A percentile compares a stretch with the other conserved stretches of the same genome.
phyloP scores from a whole-genome alignment of 2,113 vertebrate species.

The Haliaeetus leucogaster region DNA sequence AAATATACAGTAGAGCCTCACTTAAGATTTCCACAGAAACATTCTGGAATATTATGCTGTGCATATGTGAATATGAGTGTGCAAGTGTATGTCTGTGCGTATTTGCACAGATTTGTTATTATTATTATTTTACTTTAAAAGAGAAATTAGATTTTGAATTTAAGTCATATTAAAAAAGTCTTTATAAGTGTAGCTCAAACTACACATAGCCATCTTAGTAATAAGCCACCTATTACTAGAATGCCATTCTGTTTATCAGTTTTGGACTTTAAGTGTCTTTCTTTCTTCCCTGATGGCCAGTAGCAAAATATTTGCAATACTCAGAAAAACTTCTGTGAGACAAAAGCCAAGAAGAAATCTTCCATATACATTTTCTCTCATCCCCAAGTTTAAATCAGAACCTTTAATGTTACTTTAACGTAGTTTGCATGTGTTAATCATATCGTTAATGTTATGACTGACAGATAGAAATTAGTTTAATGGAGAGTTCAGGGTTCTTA shows the following conservation, averaged over 20 bases:
- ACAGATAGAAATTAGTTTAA: slow-evolving; percentile 42
- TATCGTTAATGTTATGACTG: slow-evolving; percentile 33
- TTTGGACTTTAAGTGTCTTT: background rate
- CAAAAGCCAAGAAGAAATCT: background rate
- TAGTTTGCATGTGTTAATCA: slow-evolving; percentile 18
- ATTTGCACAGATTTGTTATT: background rate
- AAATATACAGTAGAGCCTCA: background rate
- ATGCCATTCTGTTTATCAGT: background rate
- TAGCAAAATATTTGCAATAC: background rate
- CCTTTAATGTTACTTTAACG: background rate
- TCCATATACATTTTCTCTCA: background rate
- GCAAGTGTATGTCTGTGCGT: background rate
- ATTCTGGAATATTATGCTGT: background rate
- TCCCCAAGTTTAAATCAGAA: background rate
- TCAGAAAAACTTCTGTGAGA: background rate
- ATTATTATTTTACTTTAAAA: background rate
- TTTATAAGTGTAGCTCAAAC: background rate
- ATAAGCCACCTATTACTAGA: background rate
- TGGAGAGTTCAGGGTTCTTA: slow-evolving; percentile 47
- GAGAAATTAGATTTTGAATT: background rate
- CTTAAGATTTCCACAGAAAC: background rate
- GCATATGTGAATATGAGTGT: background rate
- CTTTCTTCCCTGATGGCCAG: background rate
- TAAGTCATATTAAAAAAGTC: background rate
- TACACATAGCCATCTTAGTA: background rate